Evolutionary conservation across 2,797 vertebrate genomes (phyloP), one percentile per base, ranked within the genome.

Genomic region (Balearica regulorum): DNA sequence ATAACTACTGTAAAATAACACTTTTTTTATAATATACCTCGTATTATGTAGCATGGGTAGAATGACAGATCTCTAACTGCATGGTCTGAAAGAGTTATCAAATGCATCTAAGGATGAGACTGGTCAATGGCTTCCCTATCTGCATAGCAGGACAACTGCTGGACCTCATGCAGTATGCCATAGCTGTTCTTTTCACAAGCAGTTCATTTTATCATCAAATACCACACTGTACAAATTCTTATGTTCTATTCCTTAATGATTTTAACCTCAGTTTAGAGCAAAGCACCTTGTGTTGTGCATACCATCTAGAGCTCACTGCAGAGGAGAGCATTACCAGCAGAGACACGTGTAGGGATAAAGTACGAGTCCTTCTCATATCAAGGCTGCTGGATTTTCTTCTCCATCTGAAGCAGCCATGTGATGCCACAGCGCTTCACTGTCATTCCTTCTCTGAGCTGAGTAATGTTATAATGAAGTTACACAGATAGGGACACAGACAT

Each of bases 391-490:
- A 85, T 80, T 81, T 78, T 68, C 46, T 62, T 83, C 64, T 69
- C 57, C 58, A 55, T 69, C 60, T 49, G 64, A 84, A 84, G 72
- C n/a, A 91, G 5, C 35, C 66, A 9, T 1, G 1, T 16, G 72
- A 28, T 49, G 41, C 55, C 58, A 76, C 44, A 57, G 44, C 57
- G 16, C 44, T 78, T 69, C 44, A 49, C 26, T 57, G 62, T 57
- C 58, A 12, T 60, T 73, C 84, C 75, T 89, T 70, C 70, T 62
- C 55, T 25, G 65, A 87, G 77, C 64, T 81, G 49, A 90, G 70
- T 78, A 71, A 78, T 29, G n/a, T 82, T 51, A 37, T 71, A 92
- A 89, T 80, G 60, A 95, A 94, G 75, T 87, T 91, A 87, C 60
- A 71, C 48, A 87, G 51, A 73, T 10, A 64, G n/a, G 55, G 43